A percentile compares a stretch with the other conserved stretches of the same genome.
Evolutionary conservation across 2,113 vertebrate genomes (phyloP).

Genomic region (Cebidichthys violaceus): DNA sequence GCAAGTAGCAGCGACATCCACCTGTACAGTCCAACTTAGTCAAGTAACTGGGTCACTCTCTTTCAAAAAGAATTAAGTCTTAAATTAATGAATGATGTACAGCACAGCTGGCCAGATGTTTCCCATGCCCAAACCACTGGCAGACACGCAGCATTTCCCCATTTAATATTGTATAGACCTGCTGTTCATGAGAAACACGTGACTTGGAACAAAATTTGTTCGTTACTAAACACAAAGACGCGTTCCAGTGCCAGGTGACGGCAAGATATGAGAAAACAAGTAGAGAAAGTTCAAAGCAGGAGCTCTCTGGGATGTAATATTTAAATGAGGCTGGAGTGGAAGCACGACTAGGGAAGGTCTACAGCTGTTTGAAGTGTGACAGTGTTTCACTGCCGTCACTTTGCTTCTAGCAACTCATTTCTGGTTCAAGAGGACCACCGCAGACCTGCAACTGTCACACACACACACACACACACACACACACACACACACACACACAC

Average conservation of each 20-base stretch:
- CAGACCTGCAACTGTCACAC: slow-evolving; percentile 1
- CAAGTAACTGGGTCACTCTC: slow-evolving; percentile 8
- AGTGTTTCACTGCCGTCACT: slow-evolving; percentile 29
- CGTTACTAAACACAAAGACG: slow-evolving; percentile 49
- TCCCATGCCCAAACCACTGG: slow-evolving; percentile 14
- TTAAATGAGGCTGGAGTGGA: slow-evolving; percentile 60
- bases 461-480: slow-evolving; percentile 4
- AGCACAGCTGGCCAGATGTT: slow-evolving; percentile 35
- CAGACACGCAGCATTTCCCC: slow-evolving; percentile 3
- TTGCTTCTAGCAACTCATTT: slow-evolving; percentile 44
- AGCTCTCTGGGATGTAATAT: slow-evolving; percentile 30
- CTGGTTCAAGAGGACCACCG: slow-evolving; percentile 14
- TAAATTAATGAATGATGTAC: slow-evolving; percentile 37
- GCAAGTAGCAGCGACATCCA: not conserved
- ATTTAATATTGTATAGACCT: slow-evolving; percentile 55
- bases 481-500: slow-evolving; percentile 4
- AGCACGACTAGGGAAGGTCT: slow-evolving; percentile 21
- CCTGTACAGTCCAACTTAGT: not conserved
- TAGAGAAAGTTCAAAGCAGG: slow-evolving; percentile 45
- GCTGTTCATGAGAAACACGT: slow-evolving; percentile 40
- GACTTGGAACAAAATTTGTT: slow-evolving; percentile 34
- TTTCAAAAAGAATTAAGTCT: slow-evolving; percentile 32
- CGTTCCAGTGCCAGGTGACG: slow-evolving; percentile 42
- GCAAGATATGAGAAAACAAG: slow-evolving; percentile 29
- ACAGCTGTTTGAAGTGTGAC: slow-evolving; percentile 56